Evolutionary conservation across 2,797 vertebrate species (phyloP).

Genomic region (Amphiprion clarkii): DNA sequence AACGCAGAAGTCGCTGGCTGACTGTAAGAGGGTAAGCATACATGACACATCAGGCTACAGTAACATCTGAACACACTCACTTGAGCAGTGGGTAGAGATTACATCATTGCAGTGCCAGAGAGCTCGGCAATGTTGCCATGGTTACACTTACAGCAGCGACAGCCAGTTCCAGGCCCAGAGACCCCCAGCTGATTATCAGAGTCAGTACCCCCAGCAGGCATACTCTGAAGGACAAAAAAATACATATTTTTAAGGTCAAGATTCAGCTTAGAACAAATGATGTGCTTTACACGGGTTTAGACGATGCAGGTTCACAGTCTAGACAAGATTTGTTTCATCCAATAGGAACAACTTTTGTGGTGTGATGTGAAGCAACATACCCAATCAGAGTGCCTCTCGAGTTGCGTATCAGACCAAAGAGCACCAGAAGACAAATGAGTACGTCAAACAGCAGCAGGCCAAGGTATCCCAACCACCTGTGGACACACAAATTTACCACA

Average conservation of each 20-base stretch:
- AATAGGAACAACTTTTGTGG: constrained; percentile 13
- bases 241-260: neutral
- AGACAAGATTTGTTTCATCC: neutral
- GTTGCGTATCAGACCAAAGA: constrained; percentile 95
- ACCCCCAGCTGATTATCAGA: constrained; percentile 93
- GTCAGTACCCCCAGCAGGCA: constrained; percentile 94
- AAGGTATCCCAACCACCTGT: constrained; percentile 94
- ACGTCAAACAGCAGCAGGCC: constrained; percentile 93
- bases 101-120: constrained; percentile 70
- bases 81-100: constrained; percentile 58
- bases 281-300: neutral
- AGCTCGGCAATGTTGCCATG: constrained; percentile 72
- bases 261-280: neutral
- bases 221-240: constrained; percentile 83
- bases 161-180: constrained; percentile 93
- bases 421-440: constrained; percentile 93
- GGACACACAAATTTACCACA: constrained; percentile 1
- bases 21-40: constrained; percentile 79
- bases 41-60: constrained; percentile 56
- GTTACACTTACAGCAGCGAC: constrained; percentile 92
- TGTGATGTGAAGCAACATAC: constrained; percentile 46
- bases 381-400: constrained; percentile 91
- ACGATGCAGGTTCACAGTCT: neutral
- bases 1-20: constrained; percentile 95
- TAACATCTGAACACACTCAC: constrained; percentile 27